Percentiles rank a stretch among this genome's conserved stretches.
Evolutionary conservation across 92 coral and sea anemone genomes (phyloP).

Genomic region (Scolanthus callimorphus): DNA sequence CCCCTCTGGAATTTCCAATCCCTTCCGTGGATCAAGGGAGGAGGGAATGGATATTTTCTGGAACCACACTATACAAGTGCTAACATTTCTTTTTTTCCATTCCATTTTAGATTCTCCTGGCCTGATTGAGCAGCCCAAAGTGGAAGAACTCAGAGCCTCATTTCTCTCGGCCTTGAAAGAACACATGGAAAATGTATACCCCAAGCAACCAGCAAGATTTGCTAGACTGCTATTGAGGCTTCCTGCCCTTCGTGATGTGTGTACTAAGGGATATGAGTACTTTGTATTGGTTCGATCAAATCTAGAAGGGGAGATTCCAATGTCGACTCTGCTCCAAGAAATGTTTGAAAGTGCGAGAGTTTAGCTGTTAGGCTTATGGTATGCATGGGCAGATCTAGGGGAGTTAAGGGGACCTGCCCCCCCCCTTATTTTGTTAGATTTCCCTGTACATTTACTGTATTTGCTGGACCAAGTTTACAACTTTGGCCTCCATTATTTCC

Average conservation of each 20-base stretch:
- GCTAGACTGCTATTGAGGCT: constrained; percentile 88
- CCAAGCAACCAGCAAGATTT: constrained; percentile 83
- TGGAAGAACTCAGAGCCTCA: constrained; percentile 62
- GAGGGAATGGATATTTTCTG: too few species aligned
- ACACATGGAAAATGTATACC: constrained; percentile 71
- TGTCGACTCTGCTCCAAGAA: constrained; percentile 87
- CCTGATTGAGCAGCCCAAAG: constrained; percentile 53
- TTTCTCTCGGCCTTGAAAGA: constrained; percentile 77
- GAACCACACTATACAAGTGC: too few species aligned
- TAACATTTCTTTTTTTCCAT: too few species aligned
- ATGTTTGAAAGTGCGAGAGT: constrained; percentile 93
- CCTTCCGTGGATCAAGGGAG: too few species aligned
- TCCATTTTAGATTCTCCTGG: constrained; percentile 78
- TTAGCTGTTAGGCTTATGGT: too few species aligned
- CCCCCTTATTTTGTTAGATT: too few species aligned
- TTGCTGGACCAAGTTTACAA: too few species aligned
- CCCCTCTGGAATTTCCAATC: too few species aligned
- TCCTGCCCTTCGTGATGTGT: constrained; percentile 93
- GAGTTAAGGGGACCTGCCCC: too few species aligned
- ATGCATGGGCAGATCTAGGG: too few species aligned
- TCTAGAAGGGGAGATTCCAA: constrained; percentile 92
- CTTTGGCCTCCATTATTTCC: too few species aligned
- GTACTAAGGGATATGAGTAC: constrained; percentile 89
- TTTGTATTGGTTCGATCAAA: constrained; percentile 84
- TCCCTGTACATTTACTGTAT: too few species aligned